A percentile compares a stretch with the other conserved stretches of the same genome.
Conservation (phyloP, 2,888 invertebrate genomes). For the Polydrusus cervinus region DNA sequence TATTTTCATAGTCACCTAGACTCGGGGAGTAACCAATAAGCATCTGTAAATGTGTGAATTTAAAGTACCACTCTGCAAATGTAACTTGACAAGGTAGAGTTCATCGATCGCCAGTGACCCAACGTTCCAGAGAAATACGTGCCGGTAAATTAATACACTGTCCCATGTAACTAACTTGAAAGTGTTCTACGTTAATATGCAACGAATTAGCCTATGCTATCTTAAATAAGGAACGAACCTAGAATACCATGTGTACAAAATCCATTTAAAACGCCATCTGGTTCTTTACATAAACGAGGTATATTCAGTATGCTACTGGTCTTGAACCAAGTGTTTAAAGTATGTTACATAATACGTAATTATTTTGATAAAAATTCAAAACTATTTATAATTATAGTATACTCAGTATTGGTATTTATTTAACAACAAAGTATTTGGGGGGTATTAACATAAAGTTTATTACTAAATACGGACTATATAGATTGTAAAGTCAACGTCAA, state of each 20-base stretch:
- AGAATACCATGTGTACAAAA: no score
- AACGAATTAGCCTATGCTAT: neutral
- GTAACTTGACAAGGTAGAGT: constrained; percentile 49
- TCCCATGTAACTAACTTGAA: constrained; percentile 10
- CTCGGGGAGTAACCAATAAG: neutral
- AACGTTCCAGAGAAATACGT: constrained; percentile 33
- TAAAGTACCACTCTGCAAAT: constrained; percentile 45
- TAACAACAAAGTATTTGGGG: no score
- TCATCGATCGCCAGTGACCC: constrained; percentile 51
- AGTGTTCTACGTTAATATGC: neutral
- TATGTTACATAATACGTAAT: no score
- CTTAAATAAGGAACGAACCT: no score
- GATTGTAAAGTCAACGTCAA: no score
- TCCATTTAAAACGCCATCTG: neutral
- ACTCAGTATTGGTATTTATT: no score
- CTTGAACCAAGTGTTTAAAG: neutral
- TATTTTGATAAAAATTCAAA: neutral
- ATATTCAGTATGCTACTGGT: neutral
- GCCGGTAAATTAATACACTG: constrained; percentile 43
- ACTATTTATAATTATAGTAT: no score
- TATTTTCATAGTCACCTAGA: constrained; percentile 25
- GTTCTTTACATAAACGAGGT: neutral
- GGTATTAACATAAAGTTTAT: no score
- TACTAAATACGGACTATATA: no score
- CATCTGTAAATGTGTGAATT: constrained; percentile 44